These are phyloP conservation scores for Anhinga rufa DNA, from an alignment of 2,113 vertebrate species.

Conservation along the genomic window DNA sequence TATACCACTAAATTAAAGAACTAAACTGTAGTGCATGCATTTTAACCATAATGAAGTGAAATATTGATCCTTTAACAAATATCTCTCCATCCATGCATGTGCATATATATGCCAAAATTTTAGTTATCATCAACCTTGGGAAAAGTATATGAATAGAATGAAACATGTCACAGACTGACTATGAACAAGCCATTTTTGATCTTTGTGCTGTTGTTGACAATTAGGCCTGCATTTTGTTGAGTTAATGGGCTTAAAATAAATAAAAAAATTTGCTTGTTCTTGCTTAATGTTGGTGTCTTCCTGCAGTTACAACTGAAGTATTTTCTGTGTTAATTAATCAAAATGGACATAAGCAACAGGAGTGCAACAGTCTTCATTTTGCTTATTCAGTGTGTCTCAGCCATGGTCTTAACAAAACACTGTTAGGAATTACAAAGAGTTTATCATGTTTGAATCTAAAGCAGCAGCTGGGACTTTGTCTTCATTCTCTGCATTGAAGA, in stretches of 20 bases:
- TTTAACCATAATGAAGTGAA: neutral
- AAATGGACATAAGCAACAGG: neutral
- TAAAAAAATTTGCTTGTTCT: neutral
- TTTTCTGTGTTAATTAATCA: neutral
- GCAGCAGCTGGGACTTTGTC: neutral
- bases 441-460: neutral
- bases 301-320: neutral
- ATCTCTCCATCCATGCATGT: neutral
- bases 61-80: neutral
- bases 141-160: neutral
- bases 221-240: neutral
- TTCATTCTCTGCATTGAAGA: neutral
- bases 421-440: neutral
- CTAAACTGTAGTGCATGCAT: neutral
- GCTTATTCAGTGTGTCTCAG: neutral
- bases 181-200: neutral
- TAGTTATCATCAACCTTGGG: neutral
- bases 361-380: neutral
- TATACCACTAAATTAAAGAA: neutral
- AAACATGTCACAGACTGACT: neutral
- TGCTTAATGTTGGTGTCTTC: neutral
- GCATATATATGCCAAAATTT: neutral
- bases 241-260: neutral
- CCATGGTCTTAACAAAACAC: rapidly evolving
- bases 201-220: neutral